These are phyloP conservation scores for Coenobita brevimanus DNA, from an alignment of 1,140 invertebrate species.

Conservation along the genomic window DNA sequence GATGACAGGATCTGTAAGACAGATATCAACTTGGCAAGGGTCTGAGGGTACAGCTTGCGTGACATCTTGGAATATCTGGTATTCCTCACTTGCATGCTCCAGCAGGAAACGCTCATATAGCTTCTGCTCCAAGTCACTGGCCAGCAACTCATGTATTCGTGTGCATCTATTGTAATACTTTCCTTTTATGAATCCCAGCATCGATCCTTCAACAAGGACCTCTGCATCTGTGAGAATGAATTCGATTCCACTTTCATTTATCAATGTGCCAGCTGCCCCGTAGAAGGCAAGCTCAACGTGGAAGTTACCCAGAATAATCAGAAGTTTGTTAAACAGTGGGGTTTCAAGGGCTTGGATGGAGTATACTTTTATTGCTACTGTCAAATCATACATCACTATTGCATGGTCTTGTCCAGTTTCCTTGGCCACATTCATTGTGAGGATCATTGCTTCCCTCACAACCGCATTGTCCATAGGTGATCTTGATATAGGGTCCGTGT, in stretches of 20 bases:
- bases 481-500: not conserved
- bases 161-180: constrained; percentile 11
- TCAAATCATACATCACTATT: constrained; percentile 15
- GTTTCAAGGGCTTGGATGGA: constrained; percentile 2
- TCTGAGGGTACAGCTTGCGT: too few relatives aligned
- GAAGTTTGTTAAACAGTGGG: not conserved
- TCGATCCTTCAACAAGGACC: constrained; percentile 4
- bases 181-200: constrained; percentile 24
- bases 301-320: constrained; percentile 24
- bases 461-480: constrained; percentile 2
- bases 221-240: constrained; percentile 14
- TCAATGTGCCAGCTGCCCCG: not conserved
- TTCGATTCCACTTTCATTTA: constrained; percentile 24
- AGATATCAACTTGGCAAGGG: too few relatives aligned
- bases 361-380: not conserved
- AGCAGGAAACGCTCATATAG: not conserved
- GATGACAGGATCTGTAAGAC: too few relatives aligned
- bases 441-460: constrained; percentile 1
- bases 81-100: too few relatives aligned
- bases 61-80: too few relatives aligned
- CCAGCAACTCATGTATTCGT: not conserved
- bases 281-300: constrained; percentile 20
- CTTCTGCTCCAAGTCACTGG: not conserved
- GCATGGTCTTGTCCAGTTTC: constrained; percentile 1
- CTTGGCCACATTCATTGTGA: constrained; percentile 16